Percentiles rank a stretch among this genome's conserved stretches.
These are phyloP conservation scores for Montifringilla adamsi DNA, from an alignment of 2,113 vertebrate species.

Conservation along the genomic window DNA sequence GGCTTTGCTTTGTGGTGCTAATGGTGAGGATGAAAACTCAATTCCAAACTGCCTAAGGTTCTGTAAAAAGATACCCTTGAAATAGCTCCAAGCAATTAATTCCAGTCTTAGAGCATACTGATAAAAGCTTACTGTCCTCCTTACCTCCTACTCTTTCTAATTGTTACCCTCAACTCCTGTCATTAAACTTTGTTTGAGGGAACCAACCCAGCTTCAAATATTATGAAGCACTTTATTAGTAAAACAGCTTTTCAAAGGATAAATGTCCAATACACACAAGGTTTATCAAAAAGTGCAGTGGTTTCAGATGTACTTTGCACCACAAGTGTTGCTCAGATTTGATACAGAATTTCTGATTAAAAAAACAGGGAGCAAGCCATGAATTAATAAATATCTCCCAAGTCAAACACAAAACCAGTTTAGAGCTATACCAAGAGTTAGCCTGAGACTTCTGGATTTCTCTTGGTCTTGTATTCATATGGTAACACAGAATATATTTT, in stretches of 20 bases:
- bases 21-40: not conserved
- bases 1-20: not conserved
- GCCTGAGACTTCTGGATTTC: not conserved
- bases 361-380: not conserved
- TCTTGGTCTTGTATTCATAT: not conserved
- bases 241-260: not conserved
- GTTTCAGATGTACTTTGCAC: not conserved
- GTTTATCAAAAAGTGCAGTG: not conserved
- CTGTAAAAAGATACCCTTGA: not conserved
- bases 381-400: not conserved
- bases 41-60: not conserved
- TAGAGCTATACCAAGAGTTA: not conserved
- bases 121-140: not conserved
- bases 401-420: not conserved
- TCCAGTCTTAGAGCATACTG: not conserved
- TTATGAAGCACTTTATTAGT: not conserved
- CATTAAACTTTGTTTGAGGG: not conserved
- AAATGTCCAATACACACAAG: not conserved
- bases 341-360: not conserved
- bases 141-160: not conserved
- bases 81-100: not conserved
- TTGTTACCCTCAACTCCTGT: not conserved
- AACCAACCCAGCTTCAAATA: not conserved
- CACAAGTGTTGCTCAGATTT: not conserved
- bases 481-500: not conserved